phyloP scores from a whole-genome alignment of 2,888 invertebrate species.

The Sarcophaga carnaria region DNA sequence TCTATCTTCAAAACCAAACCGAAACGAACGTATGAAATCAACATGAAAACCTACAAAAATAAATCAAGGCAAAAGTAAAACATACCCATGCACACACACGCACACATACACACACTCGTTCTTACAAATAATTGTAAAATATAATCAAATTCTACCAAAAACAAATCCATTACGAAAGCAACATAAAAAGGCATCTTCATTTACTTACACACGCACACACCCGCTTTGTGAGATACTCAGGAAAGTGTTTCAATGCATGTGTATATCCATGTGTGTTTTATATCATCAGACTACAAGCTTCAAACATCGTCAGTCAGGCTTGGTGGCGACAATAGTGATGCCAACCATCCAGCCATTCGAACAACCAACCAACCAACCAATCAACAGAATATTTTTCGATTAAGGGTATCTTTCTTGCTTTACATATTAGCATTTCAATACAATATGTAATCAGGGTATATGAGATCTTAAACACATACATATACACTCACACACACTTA shows the following conservation, averaged over 20 bases:
- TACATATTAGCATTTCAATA: neutral
- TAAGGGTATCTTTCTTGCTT: slow-evolving; percentile 58
- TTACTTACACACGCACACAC: slow-evolving; percentile 13
- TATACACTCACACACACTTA: slow-evolving; percentile 6
- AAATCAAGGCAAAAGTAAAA: slow-evolving; percentile 39
- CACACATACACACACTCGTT: neutral
- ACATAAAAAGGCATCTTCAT: slow-evolving; percentile 55
- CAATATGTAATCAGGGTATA: slow-evolving; percentile 46
- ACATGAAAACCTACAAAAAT: slow-evolving; percentile 55
- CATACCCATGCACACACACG: slow-evolving; percentile 11
- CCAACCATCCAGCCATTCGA: neutral
- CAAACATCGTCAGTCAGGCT: slow-evolving; percentile 6
- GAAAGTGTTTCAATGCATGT: no score
- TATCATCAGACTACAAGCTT: slow-evolving; percentile 1
- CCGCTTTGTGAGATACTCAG: neutral
- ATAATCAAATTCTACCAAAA: slow-evolving; percentile 44
- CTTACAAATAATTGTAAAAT: no score
- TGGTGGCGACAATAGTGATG: slow-evolving; percentile 19
- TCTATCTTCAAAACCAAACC: no score
- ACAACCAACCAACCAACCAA: no score
- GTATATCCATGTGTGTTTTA: no score
- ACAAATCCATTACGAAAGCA: slow-evolving; percentile 2
- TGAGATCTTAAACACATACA: slow-evolving; percentile 46
- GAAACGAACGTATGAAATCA: neutral
- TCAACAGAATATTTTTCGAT: slow-evolving; percentile 25